Conservation (phyloP, 2,797 vertebrate genomes). For the Mus caroli region DNA sequence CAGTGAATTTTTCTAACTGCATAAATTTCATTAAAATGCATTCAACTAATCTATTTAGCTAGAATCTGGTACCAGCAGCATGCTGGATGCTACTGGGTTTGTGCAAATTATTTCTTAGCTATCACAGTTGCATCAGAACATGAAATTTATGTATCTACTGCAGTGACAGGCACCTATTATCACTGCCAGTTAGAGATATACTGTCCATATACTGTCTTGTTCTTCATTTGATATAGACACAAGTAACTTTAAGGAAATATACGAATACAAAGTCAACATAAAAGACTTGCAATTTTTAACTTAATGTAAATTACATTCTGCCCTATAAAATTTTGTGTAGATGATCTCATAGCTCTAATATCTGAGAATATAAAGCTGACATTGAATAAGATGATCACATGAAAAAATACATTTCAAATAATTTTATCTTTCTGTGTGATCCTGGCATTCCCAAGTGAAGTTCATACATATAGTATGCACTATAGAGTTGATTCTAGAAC, state of each 20-base stretch:
- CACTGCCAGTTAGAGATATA: background rate
- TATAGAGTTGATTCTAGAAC: constrained; percentile 19
- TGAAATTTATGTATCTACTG: constrained; percentile 20
- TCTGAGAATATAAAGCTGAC: background rate
- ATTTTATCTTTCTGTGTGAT: background rate
- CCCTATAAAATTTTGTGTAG: background rate
- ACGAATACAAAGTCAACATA: background rate
- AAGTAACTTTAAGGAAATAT: background rate
- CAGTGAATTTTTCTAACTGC: constrained; percentile 43
- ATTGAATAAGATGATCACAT: background rate
- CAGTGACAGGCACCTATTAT: background rate
- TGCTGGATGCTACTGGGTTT: background rate
- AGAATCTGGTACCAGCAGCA: background rate
- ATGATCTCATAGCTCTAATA: background rate
- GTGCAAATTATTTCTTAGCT: background rate
- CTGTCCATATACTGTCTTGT: background rate
- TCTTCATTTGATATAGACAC: constrained; percentile 10
- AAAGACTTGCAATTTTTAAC: constrained; percentile 29
- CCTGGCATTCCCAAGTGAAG: background rate
- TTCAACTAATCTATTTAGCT: background rate
- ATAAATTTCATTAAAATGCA: constrained; percentile 31
- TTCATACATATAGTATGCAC: background rate
- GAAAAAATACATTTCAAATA: background rate
- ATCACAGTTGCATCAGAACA: background rate
- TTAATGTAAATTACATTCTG: constrained; percentile 7